A percentile compares a stretch with the other conserved stretches of the same genome.
phyloP scores from a whole-genome alignment of 1,140 invertebrate species.

The Drosophila insularis region DNA sequence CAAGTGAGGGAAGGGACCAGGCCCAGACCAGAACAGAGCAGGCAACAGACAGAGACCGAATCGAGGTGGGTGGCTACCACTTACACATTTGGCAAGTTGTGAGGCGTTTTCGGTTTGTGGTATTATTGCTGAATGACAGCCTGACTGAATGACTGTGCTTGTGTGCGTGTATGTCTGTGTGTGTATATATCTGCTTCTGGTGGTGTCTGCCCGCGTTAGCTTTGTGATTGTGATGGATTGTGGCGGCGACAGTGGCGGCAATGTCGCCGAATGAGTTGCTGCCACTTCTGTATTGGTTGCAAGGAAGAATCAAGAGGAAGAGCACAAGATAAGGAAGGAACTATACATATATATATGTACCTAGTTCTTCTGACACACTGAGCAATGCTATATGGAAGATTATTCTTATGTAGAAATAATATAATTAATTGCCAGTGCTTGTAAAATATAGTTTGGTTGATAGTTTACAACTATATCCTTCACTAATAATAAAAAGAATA shows the following conservation, averaged over 20 bases:
- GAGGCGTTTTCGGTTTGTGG: conserved; percentile 68
- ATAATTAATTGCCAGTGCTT: too few species aligned
- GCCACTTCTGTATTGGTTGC: conserved; percentile 29
- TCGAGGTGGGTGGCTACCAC: conserved; percentile 21
- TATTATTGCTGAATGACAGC: conserved; percentile 69
- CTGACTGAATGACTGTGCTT: conserved; percentile 28
- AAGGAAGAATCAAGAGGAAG: background rate
- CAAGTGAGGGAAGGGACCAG: background rate
- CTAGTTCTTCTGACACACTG: too few species aligned
- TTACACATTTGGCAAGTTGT: conserved; percentile 45
- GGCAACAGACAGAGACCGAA: background rate
- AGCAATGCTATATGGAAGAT: too few species aligned
- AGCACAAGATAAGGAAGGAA: background rate
- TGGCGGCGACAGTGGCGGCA: conserved; percentile 38
- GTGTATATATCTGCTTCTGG: conserved; percentile 28
- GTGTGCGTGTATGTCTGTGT: conserved; percentile 15
- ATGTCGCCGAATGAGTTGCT: conserved; percentile 30
- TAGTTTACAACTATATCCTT: too few species aligned
- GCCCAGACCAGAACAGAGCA: background rate
- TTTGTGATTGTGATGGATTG: conserved; percentile 74
- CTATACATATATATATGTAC: background rate
- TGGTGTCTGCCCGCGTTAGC: conserved; percentile 55
- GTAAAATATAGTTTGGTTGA: too few species aligned
- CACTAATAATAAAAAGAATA: too few species aligned
- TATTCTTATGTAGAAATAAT: too few species aligned